These are phyloP conservation scores for Silurus lanzhouensis DNA, from an alignment of 2,797 vertebrate genomes.

Conservation along the genomic window DNA sequence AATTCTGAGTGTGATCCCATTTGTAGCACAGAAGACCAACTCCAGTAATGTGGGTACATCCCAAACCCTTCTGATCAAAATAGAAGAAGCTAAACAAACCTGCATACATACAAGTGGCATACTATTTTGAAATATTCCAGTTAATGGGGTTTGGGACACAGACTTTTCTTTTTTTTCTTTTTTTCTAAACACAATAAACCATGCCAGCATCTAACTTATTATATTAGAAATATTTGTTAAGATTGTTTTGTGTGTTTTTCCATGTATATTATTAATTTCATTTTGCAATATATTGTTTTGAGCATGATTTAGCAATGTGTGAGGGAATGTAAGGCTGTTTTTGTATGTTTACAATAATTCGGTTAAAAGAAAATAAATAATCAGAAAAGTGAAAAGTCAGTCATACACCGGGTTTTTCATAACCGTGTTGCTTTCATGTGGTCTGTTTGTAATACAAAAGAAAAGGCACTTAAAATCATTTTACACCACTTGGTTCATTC, in stretches of 20 bases:
- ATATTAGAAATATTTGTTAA: conserved; percentile 44
- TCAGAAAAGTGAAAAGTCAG: conserved; percentile 8
- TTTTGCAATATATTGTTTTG: conserved; percentile 45
- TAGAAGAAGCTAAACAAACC: background rate
- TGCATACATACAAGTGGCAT: background rate
- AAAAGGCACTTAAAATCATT: conserved; percentile 43
- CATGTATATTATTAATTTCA: conserved; percentile 46
- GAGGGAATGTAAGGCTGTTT: conserved; percentile 38
- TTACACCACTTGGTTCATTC: conserved; percentile 57
- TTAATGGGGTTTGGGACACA: conserved; percentile 26
- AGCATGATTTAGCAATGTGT: conserved; percentile 51
- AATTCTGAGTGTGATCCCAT: conserved; percentile 20
- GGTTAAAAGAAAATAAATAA: conserved; percentile 12
- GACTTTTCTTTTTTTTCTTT: conserved; percentile 29
- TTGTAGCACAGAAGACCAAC: conserved; percentile 21
- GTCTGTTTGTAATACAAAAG: conserved; percentile 57
- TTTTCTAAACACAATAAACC: conserved; percentile 29
- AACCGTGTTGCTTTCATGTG: conserved; percentile 58
- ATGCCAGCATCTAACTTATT: conserved; percentile 59
- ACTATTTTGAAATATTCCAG: conserved; percentile 13
- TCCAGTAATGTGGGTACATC: conserved; percentile 37
- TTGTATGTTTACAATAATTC: conserved; percentile 50
- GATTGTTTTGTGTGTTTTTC: conserved; percentile 45
- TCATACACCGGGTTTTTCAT: conserved; percentile 14
- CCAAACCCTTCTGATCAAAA: background rate